phyloP scores from a whole-genome alignment of 2,113 vertebrate genomes.

The Ceuthmochares aereus region DNA sequence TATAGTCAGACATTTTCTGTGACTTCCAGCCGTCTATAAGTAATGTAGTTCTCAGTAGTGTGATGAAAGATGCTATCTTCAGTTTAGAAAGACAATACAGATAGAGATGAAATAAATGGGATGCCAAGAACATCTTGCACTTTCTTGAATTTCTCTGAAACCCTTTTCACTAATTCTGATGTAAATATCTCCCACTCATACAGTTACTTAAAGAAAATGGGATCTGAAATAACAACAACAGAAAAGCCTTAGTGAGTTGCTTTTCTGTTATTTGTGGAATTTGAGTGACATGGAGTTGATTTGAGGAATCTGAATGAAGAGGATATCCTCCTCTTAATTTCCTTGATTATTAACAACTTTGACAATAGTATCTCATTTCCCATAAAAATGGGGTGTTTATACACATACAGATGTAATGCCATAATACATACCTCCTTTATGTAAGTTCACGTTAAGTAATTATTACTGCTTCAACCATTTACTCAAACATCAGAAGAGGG shows the following conservation, averaged over 20 bases:
- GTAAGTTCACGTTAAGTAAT: neutral
- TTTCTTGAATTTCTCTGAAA: neutral
- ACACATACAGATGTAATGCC: neutral
- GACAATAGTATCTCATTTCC: neutral
- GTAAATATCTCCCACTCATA: neutral
- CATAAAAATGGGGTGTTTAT: neutral
- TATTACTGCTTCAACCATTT: conserved; percentile 12
- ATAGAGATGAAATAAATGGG: neutral
- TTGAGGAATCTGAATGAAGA: neutral
- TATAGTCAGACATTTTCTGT: neutral
- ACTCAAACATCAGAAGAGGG: conserved; percentile 23
- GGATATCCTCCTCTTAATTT: neutral
- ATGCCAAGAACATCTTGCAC: neutral
- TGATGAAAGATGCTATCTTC: neutral
- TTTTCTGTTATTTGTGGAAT: neutral
- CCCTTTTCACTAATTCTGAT: neutral
- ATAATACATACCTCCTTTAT: neutral
- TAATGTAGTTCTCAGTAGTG: neutral
- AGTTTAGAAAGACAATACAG: neutral
- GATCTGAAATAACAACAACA: neutral
- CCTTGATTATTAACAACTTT: neutral
- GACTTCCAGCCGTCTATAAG: neutral
- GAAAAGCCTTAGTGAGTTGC: neutral
- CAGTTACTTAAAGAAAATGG: neutral
- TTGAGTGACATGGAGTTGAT: neutral